Percentiles rank a stretch among this genome's conserved stretches.
These are phyloP conservation scores for Cataglyphis cursor DNA, from an alignment of 2,888 invertebrate species.

Conservation along the genomic window DNA sequence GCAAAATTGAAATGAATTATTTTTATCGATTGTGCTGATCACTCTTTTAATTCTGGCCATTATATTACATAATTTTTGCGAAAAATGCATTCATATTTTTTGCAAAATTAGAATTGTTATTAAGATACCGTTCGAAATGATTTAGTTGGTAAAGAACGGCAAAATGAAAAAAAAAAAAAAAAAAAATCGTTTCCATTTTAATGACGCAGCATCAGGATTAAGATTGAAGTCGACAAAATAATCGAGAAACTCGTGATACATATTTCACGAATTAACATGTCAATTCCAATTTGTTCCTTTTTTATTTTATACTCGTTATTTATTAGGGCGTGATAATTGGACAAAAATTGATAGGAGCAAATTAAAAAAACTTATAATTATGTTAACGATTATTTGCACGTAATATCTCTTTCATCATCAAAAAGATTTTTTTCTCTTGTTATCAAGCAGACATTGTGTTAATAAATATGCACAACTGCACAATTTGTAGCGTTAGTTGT, in stretches of 20 bases:
- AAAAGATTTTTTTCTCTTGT: not conserved
- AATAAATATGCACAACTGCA: not conserved
- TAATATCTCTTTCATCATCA: not conserved
- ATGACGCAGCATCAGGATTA: not conserved
- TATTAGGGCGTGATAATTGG: not conserved
- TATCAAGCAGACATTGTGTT: not conserved
- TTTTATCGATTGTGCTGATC: not conserved
- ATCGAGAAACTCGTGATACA: not conserved
- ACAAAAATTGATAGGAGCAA: not conserved
- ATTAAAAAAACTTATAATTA: not conserved
- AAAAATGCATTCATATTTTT: not conserved
- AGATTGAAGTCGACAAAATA: not conserved
- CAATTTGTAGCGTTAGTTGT: not conserved
- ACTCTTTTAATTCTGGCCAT: not conserved
- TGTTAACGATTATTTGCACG: not conserved
- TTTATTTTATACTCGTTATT: not conserved
- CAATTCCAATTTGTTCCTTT: not conserved
- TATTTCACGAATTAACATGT: constrained; percentile 1
- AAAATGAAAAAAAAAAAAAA: not conserved
- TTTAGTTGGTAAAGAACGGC: no score
- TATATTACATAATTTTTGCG: not conserved
- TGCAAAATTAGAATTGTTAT: constrained; percentile 14
- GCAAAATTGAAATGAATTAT: constrained; percentile 15
- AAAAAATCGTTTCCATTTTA: not conserved
- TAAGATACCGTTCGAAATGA: not conserved